Percentiles rank a stretch among this genome's conserved stretches.
phyloP scores from a whole-genome alignment of 2,888 invertebrate species.

The Callinectes sapidus region DNA sequence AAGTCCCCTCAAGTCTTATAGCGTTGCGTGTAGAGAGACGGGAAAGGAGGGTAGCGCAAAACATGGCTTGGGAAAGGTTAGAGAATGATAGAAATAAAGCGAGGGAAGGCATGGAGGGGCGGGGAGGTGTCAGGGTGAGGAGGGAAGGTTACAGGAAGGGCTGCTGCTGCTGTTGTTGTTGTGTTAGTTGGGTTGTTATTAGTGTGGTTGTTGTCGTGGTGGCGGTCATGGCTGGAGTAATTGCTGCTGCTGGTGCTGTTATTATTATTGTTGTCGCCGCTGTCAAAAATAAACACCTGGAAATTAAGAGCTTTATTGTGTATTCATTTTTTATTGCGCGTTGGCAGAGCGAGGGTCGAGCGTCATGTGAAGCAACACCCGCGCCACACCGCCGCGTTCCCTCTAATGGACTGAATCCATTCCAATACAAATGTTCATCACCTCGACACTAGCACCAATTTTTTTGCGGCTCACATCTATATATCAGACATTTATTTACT shows the following conservation, averaged over 20 bases:
- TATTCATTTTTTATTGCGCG: background rate
- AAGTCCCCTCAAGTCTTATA: too few species aligned
- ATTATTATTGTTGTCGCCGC: background rate
- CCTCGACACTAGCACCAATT: background rate
- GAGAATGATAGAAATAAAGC: background rate
- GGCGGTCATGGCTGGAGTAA: background rate
- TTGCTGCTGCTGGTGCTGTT: background rate
- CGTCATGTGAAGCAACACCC: background rate
- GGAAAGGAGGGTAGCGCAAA: background rate
- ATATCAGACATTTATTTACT: background rate
- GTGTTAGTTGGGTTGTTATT: background rate
- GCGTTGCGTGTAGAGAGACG: background rate
- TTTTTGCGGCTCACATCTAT: background rate
- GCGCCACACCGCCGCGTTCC: background rate
- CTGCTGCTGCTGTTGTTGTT: background rate
- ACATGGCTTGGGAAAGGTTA: background rate
- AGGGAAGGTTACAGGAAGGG: background rate
- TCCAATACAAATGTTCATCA: background rate
- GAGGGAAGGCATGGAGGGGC: background rate
- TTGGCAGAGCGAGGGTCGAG: background rate
- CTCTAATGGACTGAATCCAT: background rate
- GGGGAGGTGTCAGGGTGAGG: background rate
- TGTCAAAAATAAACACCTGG: slow-evolving; percentile 2
- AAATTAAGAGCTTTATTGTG: slow-evolving; percentile 7
- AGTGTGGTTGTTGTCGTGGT: background rate